These are phyloP conservation scores for Neosilurus hyrtlii DNA, from an alignment of 2,797 vertebrate genomes.

Conservation along the genomic window DNA sequence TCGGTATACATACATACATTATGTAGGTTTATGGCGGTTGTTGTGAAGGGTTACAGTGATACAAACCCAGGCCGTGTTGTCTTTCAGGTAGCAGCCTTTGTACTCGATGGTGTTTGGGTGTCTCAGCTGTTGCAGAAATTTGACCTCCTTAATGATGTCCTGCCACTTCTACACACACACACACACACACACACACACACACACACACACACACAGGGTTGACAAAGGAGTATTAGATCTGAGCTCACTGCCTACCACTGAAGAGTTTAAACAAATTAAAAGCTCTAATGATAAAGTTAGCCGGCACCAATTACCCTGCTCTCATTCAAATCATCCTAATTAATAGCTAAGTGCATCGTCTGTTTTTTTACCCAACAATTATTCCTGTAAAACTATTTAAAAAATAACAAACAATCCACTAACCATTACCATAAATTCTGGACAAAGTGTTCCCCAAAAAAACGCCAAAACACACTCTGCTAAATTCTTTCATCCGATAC, in stretches of 20 bases:
- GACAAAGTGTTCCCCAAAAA: background rate
- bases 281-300: background rate
- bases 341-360: background rate
- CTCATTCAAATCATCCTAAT: background rate
- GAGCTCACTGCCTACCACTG: background rate
- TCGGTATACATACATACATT: too few species aligned
- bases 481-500: background rate
- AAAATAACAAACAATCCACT: background rate
- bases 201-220: background rate
- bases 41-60: background rate
- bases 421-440: background rate
- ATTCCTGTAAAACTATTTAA: background rate
- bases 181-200: background rate
- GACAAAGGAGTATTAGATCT: background rate
- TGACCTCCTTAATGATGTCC: slow-evolving; percentile 99
- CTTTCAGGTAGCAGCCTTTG: slow-evolving; percentile 98
- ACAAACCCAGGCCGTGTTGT: slow-evolving; percentile 87
- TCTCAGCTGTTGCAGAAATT: slow-evolving; percentile 91
- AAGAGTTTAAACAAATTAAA: background rate
- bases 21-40: background rate
- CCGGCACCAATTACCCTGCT: background rate
- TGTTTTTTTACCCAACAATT: background rate
- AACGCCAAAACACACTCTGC: background rate
- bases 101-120: slow-evolving; percentile 98
- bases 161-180: slow-evolving; percentile 89